Percentiles rank a stretch among this genome's conserved stretches.
phyloP scores from a whole-genome alignment of 2,797 vertebrate species.

The Fistularia commersonii region DNA sequence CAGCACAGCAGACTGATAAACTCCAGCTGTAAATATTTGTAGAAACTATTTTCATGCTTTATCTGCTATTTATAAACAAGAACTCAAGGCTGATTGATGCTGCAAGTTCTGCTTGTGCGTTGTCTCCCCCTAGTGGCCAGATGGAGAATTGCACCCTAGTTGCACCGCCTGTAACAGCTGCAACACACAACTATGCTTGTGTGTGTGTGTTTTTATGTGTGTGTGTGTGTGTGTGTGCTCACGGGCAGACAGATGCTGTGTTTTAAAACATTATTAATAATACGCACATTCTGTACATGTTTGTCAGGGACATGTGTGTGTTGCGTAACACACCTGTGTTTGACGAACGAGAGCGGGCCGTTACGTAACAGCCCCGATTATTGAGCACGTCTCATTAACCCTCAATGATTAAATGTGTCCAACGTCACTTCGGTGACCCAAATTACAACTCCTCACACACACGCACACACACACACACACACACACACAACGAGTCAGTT shows the following conservation, averaged over 20 bases:
- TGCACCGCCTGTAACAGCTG: no score
- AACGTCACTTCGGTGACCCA: constrained; percentile 49
- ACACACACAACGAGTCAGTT: constrained; percentile 14
- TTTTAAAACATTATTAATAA: constrained; percentile 7
- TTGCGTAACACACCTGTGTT: constrained; percentile 50
- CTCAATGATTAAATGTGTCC: constrained; percentile 60
- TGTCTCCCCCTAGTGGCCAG: no score
- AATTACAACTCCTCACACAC: constrained; percentile 27
- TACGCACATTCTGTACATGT: constrained; percentile 4
- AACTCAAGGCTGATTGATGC: no score
- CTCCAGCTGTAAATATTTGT: no score
- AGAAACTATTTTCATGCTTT: no score
- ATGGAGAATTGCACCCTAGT: no score
- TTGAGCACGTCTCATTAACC: constrained; percentile 54
- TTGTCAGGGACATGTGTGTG: constrained; percentile 16
- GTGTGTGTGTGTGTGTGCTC: no score
- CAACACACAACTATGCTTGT: no score
- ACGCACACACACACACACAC: constrained; percentile 13
- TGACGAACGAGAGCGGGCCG: constrained; percentile 47
- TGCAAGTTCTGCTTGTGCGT: no score
- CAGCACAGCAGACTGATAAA: no score
- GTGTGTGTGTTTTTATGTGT: no score
- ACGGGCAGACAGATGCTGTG: constrained; percentile 42
- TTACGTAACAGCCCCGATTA: constrained; percentile 58
- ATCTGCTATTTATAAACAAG: no score